Base-by-base conservation (phyloP, 2,113 vertebrate genomes). In the Chrysochloris asiatica region DNA sequence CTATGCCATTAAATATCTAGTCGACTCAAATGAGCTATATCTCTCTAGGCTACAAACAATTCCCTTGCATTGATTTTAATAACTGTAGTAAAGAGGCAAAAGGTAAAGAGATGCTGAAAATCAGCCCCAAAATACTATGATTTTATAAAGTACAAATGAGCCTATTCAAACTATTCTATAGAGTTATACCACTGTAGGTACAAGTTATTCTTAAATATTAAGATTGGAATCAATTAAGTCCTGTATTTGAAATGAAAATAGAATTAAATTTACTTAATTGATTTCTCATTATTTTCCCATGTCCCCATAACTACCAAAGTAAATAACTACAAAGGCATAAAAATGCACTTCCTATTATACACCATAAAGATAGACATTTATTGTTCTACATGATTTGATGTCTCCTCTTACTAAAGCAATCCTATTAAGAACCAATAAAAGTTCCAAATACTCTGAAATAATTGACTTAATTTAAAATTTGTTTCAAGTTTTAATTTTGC, bases 381-480 rank as follows among this genome's bases (percentile, higher is more conserved):
- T 67, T 87, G 97, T 92, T 96, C 86, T 61, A 84, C 95, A 94
- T 94, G 61, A 56, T 67, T n/a, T 47, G 52, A 45, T 72, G 38
- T 41, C 81, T 95, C 75, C n/a, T 91, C 41, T 88, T 92, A 95
- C 73, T 78, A 96, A 97, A 96, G 71, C 52, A 95, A 78, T 95
- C 92, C 85, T 30, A 82, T 48, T 65, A 54, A 93, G 97, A 83
- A 24, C 89, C 91, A 96, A 95, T 95, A 96, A 8, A 47, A 83
- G 90, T 93, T 93, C 30, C 41, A 91, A 69, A 92, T 95, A 82
- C 65, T 94, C 28, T 61, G 52, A 8, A 94, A 82, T 45, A 91
- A 89, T 38, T 94, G 75, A 88, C 73, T 90, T 63, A 50, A 0
- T 85, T 94, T 96, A 84, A n/a, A 59, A 91, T 75, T 87, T 83